phyloP scores from a whole-genome alignment of 2,888 invertebrate species.

The Hirtodrosophila trivittata region DNA sequence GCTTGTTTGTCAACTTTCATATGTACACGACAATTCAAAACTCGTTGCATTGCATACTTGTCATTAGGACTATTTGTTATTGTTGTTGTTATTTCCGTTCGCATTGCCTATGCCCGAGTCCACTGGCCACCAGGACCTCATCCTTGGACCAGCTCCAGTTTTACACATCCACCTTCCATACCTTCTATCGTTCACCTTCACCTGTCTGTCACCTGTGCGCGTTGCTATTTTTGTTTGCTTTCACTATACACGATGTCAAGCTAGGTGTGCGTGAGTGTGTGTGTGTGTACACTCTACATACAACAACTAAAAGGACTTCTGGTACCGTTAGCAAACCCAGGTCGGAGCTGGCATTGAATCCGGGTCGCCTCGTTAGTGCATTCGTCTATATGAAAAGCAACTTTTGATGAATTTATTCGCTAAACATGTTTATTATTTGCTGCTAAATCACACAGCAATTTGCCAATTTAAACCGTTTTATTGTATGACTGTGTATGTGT shows the following conservation, averaged over 20 bases:
- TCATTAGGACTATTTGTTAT: slow-evolving; percentile 50
- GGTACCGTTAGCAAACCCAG: not conserved
- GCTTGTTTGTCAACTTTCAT: slow-evolving; percentile 36
- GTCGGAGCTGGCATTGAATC: slow-evolving; percentile 28
- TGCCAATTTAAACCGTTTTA: slow-evolving; percentile 72
- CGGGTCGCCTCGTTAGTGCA: slow-evolving; percentile 60
- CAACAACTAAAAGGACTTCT: slow-evolving; percentile 16
- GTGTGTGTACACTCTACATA: slow-evolving; percentile 8
- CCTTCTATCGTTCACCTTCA: slow-evolving; percentile 11
- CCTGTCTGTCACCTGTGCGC: slow-evolving; percentile 52
- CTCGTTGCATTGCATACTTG: slow-evolving; percentile 46
- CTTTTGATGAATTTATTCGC: slow-evolving; percentile 79
- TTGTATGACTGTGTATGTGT: slow-evolving; percentile 13
- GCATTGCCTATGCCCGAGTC: slow-evolving; percentile 14
- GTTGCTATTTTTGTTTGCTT: slow-evolving; percentile 54
- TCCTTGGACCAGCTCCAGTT: not conserved
- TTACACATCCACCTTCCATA: no score
- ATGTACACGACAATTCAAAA: slow-evolving; percentile 34
- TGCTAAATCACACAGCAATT: slow-evolving; percentile 79
- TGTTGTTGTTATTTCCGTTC: slow-evolving; percentile 11
- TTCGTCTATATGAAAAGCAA: slow-evolving; percentile 67
- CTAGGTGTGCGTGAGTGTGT: slow-evolving; percentile 13
- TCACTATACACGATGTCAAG: slow-evolving; percentile 42
- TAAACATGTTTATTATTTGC: slow-evolving; percentile 81
- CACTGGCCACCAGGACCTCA: not conserved